phyloP scores from a whole-genome alignment of 2,113 vertebrate species.

The Ceratotherium simum region DNA sequence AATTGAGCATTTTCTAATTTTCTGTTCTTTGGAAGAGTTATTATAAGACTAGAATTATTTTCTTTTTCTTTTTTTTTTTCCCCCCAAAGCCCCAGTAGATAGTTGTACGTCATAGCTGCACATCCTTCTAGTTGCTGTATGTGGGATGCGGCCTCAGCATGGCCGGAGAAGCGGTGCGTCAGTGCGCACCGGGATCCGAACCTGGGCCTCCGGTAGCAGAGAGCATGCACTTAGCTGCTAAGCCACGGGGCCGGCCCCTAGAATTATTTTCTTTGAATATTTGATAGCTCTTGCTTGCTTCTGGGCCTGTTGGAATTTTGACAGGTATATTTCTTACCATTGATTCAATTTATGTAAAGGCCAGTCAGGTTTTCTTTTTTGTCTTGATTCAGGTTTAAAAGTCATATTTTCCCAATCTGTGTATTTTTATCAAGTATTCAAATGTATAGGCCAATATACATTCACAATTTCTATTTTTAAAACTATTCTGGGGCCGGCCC shows the following conservation, averaged over 20 bases:
- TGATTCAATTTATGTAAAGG: slow-evolving; percentile 10
- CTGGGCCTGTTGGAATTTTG: background rate
- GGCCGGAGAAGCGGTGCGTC: too few relatives aligned
- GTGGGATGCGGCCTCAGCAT: too few relatives aligned
- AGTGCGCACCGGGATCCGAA: too few relatives aligned
- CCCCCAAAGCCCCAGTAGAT: too few relatives aligned
- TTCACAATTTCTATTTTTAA: background rate
- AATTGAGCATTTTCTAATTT: background rate
- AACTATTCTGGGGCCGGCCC: background rate
- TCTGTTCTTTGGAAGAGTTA: background rate
- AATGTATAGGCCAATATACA: background rate
- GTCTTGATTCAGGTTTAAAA: background rate
- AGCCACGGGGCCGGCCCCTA: too few relatives aligned
- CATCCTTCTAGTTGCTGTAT: too few relatives aligned
- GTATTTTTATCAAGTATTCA: background rate
- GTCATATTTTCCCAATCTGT: background rate
- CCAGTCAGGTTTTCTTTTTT: background rate
- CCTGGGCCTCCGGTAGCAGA: too few relatives aligned
- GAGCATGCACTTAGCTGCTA: too few relatives aligned
- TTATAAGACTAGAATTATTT: background rate
- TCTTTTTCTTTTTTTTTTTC: background rate
- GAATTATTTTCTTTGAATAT: too few relatives aligned
- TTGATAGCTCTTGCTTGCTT: background rate
- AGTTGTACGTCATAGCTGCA: too few relatives aligned
- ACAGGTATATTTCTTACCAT: background rate